These are phyloP conservation scores for Dolichallabes microphthalmus DNA, from an alignment of 2,113 vertebrate species.

Conservation along the genomic window DNA sequence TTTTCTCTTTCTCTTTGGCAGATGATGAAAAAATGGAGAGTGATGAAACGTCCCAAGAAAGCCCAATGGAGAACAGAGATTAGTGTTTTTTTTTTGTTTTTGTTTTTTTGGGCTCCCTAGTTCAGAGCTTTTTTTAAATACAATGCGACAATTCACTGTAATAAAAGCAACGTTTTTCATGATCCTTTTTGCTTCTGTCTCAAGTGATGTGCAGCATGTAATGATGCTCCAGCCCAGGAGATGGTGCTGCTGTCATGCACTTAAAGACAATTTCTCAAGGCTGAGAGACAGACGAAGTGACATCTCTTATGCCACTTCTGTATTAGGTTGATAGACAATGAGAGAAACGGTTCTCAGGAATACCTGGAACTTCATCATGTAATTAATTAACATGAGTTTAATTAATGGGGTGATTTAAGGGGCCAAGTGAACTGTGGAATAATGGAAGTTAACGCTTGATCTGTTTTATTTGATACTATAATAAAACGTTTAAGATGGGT, in stretches of 20 bases:
- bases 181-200: background rate
- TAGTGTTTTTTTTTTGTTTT: no score
- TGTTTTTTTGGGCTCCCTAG: no score
- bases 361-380: background rate
- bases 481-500: background rate
- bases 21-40: slow-evolving; percentile 94
- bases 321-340: background rate
- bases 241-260: slow-evolving; percentile 36
- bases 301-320: background rate
- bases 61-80: slow-evolving; percentile 75
- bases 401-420: background rate
- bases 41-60: slow-evolving; percentile 81
- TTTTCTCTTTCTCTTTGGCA: slow-evolving; percentile 59
- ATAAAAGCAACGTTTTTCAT: slow-evolving; percentile 21
- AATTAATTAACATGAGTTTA: background rate
- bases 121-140: background rate
- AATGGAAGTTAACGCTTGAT: background rate
- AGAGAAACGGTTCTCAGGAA: background rate
- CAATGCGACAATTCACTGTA: background rate
- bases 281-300: background rate
- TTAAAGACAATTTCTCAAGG: background rate
- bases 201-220: background rate
- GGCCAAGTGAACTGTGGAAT: background rate
- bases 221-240: slow-evolving; percentile 26
- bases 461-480: background rate